Percentiles rank a stretch among this genome's conserved stretches.
Conservation (phyloP, 1,140 invertebrate species). For the Tetraneura akinire region DNA sequence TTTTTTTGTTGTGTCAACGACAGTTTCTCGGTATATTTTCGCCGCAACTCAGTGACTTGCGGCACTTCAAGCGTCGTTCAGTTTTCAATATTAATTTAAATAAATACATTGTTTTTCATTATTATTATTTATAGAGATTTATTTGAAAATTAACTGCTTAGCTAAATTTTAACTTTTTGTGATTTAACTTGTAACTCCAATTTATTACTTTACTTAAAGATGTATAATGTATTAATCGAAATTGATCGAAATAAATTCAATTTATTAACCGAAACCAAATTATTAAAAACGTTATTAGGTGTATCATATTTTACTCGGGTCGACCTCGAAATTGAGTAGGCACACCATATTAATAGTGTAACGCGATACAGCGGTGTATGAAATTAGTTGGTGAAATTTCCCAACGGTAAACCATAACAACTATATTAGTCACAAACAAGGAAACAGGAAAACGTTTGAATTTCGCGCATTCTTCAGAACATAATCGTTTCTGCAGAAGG, state of each 20-base stretch:
- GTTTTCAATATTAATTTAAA: not conserved
- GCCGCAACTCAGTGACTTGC: not conserved
- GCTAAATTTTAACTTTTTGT: too few relatives aligned
- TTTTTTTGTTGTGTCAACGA: too few relatives aligned
- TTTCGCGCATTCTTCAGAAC: not conserved
- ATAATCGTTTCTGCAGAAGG: not conserved
- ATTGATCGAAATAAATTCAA: too few relatives aligned
- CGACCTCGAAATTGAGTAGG: too few relatives aligned
- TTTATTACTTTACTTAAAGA: too few relatives aligned
- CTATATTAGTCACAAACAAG: not conserved
- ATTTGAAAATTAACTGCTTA: too few relatives aligned
- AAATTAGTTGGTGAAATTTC: constrained; percentile 8
- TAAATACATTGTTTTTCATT: not conserved
- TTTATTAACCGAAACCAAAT: too few relatives aligned
- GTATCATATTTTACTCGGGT: too few relatives aligned
- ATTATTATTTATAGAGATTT: not conserved
- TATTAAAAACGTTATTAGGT: too few relatives aligned
- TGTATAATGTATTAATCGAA: too few relatives aligned
- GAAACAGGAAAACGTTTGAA: not conserved
- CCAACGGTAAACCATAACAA: not conserved
- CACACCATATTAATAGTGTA: not conserved
- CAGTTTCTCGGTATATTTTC: not conserved
- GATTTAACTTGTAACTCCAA: too few relatives aligned
- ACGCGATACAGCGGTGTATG: too few relatives aligned
- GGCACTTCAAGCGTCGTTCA: not conserved